These are phyloP conservation scores for Gallinago stenura DNA, from an alignment of 2,797 vertebrate species.

Conservation along the genomic window DNA sequence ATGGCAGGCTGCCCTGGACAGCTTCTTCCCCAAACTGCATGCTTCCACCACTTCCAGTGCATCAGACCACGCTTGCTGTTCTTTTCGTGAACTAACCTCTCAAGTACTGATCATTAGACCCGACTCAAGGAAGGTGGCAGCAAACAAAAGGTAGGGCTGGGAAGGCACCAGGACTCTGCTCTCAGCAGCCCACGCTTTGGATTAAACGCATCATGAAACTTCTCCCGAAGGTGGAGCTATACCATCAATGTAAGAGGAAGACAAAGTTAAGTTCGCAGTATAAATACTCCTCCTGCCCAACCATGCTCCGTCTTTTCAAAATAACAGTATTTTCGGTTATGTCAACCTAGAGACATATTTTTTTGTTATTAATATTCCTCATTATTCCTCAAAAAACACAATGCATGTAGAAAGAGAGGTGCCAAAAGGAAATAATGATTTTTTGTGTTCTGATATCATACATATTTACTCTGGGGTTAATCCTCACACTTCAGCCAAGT, in stretches of 20 bases:
- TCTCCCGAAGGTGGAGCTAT: constrained; percentile 64
- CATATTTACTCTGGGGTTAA: neutral
- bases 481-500: neutral
- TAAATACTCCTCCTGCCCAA: neutral
- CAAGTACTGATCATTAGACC: neutral
- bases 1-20: neutral
- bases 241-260: neutral
- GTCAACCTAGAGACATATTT: neutral
- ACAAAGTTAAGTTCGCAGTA: neutral
- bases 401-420: neutral
- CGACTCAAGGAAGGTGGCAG: neutral
- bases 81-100: neutral
- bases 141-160: neutral
- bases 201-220: neutral
- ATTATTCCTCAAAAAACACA: neutral
- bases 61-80: neutral
- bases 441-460: neutral
- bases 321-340: neutral
- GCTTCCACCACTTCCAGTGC: neutral
- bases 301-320: neutral
- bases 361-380: neutral
- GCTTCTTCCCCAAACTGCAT: neutral
- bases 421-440: neutral
- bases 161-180: neutral
- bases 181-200: neutral